These are phyloP conservation scores for Acromyrmex echinatior DNA, from an alignment of 1,140 invertebrate genomes.

Conservation along the genomic window DNA sequence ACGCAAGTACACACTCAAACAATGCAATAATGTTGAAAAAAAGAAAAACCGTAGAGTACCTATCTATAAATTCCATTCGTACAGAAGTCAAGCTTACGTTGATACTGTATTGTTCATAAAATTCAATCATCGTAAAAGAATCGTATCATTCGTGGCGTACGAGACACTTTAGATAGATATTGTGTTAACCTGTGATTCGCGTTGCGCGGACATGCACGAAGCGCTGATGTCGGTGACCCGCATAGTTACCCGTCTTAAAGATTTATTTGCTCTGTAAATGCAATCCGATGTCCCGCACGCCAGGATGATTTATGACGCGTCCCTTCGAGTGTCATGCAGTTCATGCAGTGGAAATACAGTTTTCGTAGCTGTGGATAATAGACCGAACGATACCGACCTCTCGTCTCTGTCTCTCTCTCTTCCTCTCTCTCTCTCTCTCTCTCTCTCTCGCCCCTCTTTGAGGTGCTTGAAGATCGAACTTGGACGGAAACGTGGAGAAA, in stretches of 20 bases:
- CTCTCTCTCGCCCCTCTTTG: neutral
- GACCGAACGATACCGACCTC: conserved; percentile 61
- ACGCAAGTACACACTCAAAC: neutral
- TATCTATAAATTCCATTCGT: neutral
- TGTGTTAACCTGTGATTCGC: conserved; percentile 43
- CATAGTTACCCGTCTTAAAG: conserved; percentile 75
- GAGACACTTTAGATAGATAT: conserved; percentile 60
- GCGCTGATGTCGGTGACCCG: conserved; percentile 51
- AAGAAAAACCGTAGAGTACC: neutral
- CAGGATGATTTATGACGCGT: conserved; percentile 74
- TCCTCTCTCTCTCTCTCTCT: neutral
- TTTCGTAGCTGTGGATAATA: conserved; percentile 73
- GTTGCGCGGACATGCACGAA: neutral
- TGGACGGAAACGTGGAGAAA: conserved; percentile 60
- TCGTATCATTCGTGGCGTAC: conserved; percentile 42
- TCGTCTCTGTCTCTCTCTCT: neutral
- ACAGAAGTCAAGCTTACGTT: neutral
- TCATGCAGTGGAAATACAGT: conserved; percentile 61
- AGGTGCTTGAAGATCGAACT: conserved; percentile 64
- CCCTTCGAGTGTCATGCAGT: conserved; percentile 66
- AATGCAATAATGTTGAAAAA: neutral
- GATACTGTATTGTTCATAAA: conserved; percentile 11
- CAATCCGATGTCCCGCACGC: conserved; percentile 73
- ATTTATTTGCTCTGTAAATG: conserved; percentile 81
- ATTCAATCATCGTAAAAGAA: neutral